Evolutionary conservation across 1,140 invertebrate species (phyloP).

Genomic region (Hirudo medicinalis): DNA sequence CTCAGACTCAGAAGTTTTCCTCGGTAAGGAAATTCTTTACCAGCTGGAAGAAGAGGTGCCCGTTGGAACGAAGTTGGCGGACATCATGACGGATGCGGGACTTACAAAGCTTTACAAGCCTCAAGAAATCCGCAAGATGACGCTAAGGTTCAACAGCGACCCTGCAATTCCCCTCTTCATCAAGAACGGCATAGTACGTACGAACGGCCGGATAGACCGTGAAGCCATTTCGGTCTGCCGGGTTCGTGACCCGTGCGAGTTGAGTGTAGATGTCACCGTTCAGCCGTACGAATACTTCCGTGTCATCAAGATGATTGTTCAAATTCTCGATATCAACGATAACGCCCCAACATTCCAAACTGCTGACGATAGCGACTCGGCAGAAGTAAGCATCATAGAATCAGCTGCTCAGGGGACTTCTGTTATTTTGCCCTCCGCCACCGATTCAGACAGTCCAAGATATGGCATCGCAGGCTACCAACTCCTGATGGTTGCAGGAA

Average conservation of each 20-base stretch:
- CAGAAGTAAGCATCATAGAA: background rate
- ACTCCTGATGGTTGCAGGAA: background rate
- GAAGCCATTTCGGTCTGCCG: slow-evolving; percentile 12
- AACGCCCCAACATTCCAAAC: slow-evolving; percentile 2
- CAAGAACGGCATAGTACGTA: background rate
- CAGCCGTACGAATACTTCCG: slow-evolving; percentile 8
- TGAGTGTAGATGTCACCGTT: background rate
- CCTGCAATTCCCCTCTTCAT: slow-evolving; percentile 11
- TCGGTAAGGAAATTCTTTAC: slow-evolving; percentile 10
- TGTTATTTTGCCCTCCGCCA: background rate
- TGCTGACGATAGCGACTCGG: background rate
- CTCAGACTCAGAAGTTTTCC: too few species aligned
- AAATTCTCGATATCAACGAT: slow-evolving; percentile 15
- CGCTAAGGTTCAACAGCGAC: slow-evolving; percentile 10
- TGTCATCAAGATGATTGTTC: slow-evolving; percentile 10
- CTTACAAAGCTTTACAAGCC: slow-evolving; percentile 11
- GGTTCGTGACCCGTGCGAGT: background rate
- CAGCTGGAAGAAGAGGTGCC: slow-evolving; percentile 16
- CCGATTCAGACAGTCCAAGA: background rate
- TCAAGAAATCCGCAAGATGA: slow-evolving; percentile 1
- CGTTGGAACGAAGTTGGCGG: slow-evolving; percentile 14
- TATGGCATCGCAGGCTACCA: background rate
- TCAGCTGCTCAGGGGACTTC: background rate
- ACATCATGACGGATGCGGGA: slow-evolving; percentile 13
- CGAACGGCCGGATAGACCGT: slow-evolving; percentile 12